Percentiles rank a stretch among this genome's conserved stretches.
Conservation (phyloP, 2,888 invertebrate genomes). For the Theretra japonica region DNA sequence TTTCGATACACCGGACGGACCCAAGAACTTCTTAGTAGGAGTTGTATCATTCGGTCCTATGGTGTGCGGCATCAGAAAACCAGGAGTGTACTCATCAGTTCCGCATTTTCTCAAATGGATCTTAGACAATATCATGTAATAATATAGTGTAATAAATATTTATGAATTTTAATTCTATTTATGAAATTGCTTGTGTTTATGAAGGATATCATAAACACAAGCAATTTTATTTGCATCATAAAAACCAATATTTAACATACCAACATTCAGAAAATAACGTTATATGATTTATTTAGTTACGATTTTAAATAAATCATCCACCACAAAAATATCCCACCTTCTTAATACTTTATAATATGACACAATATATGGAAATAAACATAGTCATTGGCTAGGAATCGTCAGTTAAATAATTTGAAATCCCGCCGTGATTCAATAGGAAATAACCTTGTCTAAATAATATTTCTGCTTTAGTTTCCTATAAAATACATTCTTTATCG, state of each 20-base stretch:
- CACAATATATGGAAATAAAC: background rate
- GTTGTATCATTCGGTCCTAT: slow-evolving; percentile 86
- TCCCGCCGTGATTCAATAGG: background rate
- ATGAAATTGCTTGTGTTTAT: no score
- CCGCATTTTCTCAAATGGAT: slow-evolving; percentile 84
- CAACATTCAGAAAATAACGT: background rate
- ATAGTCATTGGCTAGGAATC: background rate
- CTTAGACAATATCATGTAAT: slow-evolving; percentile 61
- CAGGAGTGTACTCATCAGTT: slow-evolving; percentile 84
- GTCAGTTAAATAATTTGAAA: background rate
- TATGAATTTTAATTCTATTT: background rate
- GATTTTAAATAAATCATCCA: no score
- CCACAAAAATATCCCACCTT: no score
- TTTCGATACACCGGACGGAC: slow-evolving; percentile 74
- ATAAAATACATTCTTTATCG: background rate
- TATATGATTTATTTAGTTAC: background rate
- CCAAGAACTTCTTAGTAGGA: slow-evolving; percentile 84
- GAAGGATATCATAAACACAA: no score
- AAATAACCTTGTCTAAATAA: background rate
- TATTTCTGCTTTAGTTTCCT: background rate
- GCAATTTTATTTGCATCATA: no score
- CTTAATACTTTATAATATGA: background rate
- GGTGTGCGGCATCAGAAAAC: slow-evolving; percentile 81
- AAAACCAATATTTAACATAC: background rate
- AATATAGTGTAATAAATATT: background rate